phyloP scores from a whole-genome alignment of 2,113 vertebrate species.

The Dolichallabes microphthalmus region DNA sequence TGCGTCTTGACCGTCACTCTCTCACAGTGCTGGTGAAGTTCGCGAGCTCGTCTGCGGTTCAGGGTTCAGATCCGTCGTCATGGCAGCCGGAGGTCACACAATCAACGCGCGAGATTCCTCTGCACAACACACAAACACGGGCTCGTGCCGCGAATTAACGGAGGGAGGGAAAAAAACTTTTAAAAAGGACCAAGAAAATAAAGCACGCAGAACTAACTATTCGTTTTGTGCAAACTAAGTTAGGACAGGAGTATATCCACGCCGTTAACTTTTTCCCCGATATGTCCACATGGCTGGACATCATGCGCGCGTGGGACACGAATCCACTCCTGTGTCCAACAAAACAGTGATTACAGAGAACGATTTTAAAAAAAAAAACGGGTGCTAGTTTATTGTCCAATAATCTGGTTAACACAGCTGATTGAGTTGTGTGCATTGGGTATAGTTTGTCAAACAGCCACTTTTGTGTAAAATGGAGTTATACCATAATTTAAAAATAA shows the following conservation, averaged over 20 bases:
- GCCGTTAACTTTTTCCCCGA: constrained; percentile 29
- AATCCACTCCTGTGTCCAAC: background rate
- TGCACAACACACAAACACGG: background rate
- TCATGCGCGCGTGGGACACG: constrained; percentile 21
- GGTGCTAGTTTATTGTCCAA: background rate
- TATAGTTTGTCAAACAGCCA: constrained; percentile 26
- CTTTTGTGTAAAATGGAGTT: background rate
- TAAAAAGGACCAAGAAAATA: background rate
- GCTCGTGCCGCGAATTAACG: constrained; percentile 4
- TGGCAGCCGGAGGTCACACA: constrained; percentile 58
- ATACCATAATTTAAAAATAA: background rate
- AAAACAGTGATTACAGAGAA: background rate
- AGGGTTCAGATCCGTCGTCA: constrained; percentile 55
- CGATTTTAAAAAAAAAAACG: background rate
- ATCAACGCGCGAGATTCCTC: constrained; percentile 47
- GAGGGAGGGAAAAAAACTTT: background rate
- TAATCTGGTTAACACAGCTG: background rate
- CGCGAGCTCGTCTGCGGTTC: background rate
- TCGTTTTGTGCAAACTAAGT: background rate
- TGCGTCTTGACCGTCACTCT: background rate
- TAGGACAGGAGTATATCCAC: background rate
- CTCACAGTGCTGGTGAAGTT: background rate
- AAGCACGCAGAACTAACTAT: background rate
- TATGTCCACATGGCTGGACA: constrained; percentile 21
- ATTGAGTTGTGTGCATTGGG: background rate